Conservation (phyloP, 2,113 vertebrate genomes). For the Porphyrio hochstetteri region DNA sequence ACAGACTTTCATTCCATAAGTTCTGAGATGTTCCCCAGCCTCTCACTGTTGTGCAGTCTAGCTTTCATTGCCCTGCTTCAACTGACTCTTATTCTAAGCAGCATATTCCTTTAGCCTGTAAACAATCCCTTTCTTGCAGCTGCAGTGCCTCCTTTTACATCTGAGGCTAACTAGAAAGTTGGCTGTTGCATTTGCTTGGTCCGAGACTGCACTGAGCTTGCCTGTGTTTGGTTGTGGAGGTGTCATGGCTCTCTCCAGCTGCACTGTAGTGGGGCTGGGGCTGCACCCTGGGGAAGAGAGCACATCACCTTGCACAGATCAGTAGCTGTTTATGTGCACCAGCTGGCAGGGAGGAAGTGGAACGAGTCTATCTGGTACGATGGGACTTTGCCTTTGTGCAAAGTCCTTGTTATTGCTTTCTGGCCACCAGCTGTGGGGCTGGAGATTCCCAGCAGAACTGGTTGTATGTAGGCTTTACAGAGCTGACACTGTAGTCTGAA, state of each 20-base stretch:
- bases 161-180: background rate
- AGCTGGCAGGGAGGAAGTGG: background rate
- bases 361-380: background rate
- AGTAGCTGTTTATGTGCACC: background rate
- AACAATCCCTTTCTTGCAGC: background rate
- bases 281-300: background rate
- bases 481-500: background rate
- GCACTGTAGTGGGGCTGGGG: background rate
- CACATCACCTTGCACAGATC: accelerated
- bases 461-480: background rate
- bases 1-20: background rate
- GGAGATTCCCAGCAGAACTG: background rate
- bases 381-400: background rate
- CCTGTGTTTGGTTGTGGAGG: background rate
- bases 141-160: background rate
- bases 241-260: background rate
- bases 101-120: background rate
- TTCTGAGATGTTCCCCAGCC: background rate
- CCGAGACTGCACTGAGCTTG: background rate
- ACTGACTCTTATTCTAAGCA: background rate
- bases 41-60: background rate
- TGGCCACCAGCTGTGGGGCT: background rate
- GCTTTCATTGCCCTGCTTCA: background rate
- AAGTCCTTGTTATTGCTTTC: background rate
- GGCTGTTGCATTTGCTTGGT: background rate